Evolutionary conservation across 2,113 vertebrate genomes (phyloP).

Genomic region (Sinocyclocheilus rhinocerous): DNA sequence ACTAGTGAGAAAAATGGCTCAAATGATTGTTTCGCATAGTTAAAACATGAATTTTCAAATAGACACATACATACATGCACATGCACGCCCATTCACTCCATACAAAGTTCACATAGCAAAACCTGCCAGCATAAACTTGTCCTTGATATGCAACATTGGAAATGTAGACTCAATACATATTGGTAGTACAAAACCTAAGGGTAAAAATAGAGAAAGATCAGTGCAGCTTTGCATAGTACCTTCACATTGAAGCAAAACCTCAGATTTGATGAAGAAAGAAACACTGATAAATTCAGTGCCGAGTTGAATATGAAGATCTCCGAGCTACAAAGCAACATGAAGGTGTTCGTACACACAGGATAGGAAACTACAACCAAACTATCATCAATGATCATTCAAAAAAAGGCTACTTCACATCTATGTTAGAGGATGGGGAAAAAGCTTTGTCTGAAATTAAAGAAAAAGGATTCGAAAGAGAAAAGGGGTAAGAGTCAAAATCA

Average conservation of each 20-base stretch:
- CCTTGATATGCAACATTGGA: slow-evolving; percentile 64
- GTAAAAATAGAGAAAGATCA: slow-evolving; percentile 50
- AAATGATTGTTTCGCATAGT: slow-evolving; percentile 47
- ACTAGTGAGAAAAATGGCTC: slow-evolving; percentile 53
- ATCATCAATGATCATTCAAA: background rate
- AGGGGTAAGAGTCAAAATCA: background rate
- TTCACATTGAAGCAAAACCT: slow-evolving; percentile 50
- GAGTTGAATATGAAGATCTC: slow-evolving; percentile 28
- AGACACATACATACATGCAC: slow-evolving; percentile 11
- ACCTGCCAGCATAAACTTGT: slow-evolving; percentile 59
- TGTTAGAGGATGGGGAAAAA: slow-evolving; percentile 5
- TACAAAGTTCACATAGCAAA: slow-evolving; percentile 30
- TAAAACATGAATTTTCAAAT: slow-evolving; percentile 5
- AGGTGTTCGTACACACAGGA: slow-evolving; percentile 44
- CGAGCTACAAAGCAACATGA: slow-evolving; percentile 55
- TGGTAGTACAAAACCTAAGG: slow-evolving; percentile 62
- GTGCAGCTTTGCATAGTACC: slow-evolving; percentile 67
- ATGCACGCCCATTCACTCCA: slow-evolving; percentile 39
- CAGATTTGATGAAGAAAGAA: background rate
- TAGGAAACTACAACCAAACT: slow-evolving; percentile 23
- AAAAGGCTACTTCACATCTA: slow-evolving; percentile 40
- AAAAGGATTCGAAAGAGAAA: background rate
- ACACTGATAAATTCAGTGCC: background rate
- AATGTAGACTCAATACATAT: slow-evolving; percentile 59
- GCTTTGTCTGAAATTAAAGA: background rate